Base-by-base conservation (phyloP, 2,888 invertebrate species). In the Rhimphoctona megacephalus region DNA sequence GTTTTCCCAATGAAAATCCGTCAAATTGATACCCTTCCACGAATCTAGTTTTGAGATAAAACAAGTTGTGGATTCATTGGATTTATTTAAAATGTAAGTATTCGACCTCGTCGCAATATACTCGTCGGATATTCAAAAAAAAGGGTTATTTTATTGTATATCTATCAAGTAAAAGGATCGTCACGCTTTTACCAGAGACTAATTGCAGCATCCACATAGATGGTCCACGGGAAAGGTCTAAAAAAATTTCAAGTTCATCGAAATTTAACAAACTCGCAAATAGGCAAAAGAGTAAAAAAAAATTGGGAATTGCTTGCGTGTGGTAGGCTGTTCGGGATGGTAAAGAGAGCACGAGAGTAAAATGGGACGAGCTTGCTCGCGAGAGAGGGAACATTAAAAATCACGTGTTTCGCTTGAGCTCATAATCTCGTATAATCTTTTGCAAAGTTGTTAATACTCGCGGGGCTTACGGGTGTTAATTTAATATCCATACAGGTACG, bases 361-460 rank as follows among this genome's bases (percentile, higher is more conserved):
- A 79, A 76, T 79, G 77, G 81, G 79, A 87, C 89, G 89, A 89
- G 89, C 89, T 76, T 76, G 83, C 80, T 57, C 82, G 61, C 69
- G 76, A 69, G 90, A 89, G 90, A 84, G 88, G 90, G 89, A 91
- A 93, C 93, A 94, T 94, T 94, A 94, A 94, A 94, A 94, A 94
- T 94, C 94, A 94, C 94, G 94, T 93, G 93, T 94, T 94, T 91
- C 94, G 94, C 93, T 94, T 93, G 94, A 94, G 94, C 94, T 94
- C 94, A 94, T 94, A 94, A 94, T 94, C 94, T 94, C 94, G 92
- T 94, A 93, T 94, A 94, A 94, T 94, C 94, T 94, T 94, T 94
- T 94, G 94, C 94, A 94, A 94, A 94, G 94, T 94, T 94, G 94
- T 94, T 94, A 94, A 94, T 94, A 94, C 94, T 94, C 94, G 92